Conservation (phyloP, 2,113 vertebrate genomes). For the Melanocharis versteri region DNA sequence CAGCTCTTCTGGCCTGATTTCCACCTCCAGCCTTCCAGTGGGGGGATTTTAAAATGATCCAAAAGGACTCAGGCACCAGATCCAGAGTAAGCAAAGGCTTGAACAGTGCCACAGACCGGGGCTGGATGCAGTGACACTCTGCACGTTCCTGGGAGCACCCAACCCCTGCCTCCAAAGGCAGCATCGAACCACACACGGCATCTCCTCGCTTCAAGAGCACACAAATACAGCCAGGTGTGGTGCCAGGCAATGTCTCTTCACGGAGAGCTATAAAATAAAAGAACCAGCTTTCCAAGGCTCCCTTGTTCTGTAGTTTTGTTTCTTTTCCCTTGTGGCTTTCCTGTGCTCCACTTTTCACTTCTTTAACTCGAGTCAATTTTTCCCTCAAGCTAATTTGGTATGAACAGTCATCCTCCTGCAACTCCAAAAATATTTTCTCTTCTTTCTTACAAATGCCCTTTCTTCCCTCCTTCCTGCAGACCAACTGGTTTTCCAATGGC, state of each 20-base stretch:
- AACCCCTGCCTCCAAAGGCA: neutral
- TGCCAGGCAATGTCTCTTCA: neutral
- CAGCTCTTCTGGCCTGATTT: neutral
- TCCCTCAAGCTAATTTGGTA: conserved; percentile 45
- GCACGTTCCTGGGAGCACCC: neutral
- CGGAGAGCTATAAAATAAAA: neutral
- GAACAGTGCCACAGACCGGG: neutral
- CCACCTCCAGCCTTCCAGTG: neutral
- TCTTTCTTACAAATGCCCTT: conserved; percentile 16
- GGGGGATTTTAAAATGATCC: neutral
- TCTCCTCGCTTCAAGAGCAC: neutral
- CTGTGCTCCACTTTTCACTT: conserved; percentile 56
- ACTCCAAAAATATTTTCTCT: conserved; percentile 22
- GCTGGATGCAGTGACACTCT: neutral
- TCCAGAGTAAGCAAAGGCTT: neutral
- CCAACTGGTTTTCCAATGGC: neutral
- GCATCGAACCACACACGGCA: neutral
- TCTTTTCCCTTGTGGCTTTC: conserved; percentile 41
- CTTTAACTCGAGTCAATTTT: conserved; percentile 52
- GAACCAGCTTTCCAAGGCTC: neutral
- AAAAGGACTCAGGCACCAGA: neutral
- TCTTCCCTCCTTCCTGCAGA: neutral
- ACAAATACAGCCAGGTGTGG: neutral
- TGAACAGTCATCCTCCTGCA: conserved; percentile 24
- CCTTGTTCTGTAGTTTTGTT: conserved; percentile 16